Evolutionary conservation across 1,140 invertebrate genomes (phyloP).

Genomic region (Drosophila truncata): DNA sequence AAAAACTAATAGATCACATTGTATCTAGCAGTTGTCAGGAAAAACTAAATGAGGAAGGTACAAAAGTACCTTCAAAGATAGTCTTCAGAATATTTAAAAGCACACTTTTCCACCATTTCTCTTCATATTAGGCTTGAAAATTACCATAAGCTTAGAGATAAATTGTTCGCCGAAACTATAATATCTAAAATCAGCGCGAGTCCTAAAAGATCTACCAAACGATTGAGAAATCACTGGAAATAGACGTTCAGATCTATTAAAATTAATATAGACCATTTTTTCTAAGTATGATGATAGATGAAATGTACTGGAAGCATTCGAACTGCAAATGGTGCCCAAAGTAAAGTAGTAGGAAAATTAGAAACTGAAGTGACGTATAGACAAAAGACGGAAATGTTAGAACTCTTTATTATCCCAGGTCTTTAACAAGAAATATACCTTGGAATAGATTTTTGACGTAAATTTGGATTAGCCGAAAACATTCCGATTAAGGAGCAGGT

Average conservation of each 20-base stretch:
- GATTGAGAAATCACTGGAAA: neutral
- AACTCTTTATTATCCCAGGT: neutral
- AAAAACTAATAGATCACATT: neutral
- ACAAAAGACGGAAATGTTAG: neutral
- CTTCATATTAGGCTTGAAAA: neutral
- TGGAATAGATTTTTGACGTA: slow-evolving; percentile 1
- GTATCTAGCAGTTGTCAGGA: neutral
- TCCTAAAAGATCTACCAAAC: neutral
- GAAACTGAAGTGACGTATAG: neutral
- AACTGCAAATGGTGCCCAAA: slow-evolving; percentile 1
- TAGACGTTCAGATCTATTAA: too few relatives aligned
- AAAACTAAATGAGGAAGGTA: neutral
- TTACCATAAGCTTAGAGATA: neutral
- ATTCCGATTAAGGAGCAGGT: neutral
- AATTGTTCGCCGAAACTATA: neutral
- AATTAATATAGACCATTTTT: too few relatives aligned
- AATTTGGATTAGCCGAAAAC: neutral
- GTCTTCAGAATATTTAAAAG: neutral
- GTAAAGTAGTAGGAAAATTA: neutral
- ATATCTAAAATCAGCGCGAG: neutral
- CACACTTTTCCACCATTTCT: neutral
- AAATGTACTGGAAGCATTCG: neutral
- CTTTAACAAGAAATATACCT: neutral
- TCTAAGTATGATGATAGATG: too few relatives aligned
- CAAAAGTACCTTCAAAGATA: neutral